Base-by-base conservation (phyloP, 2,797 vertebrate species). In the Cirrhinus mrigala region DNA sequence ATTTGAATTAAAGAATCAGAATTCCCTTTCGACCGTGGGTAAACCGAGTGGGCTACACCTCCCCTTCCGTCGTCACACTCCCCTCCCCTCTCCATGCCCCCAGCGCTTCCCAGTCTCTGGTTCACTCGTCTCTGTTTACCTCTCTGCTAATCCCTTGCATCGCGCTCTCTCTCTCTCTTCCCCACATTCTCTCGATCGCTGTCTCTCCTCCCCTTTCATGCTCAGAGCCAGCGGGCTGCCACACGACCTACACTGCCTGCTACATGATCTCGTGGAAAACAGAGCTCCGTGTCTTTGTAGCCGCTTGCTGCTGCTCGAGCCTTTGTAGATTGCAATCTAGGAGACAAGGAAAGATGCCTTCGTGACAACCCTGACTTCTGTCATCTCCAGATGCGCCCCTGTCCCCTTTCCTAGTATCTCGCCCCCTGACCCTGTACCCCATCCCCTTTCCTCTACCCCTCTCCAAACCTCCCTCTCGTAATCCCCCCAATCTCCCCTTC, bases 241-340 rank as follows among this genome's bases (percentile, higher is more conserved):
- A 91, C 95, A 94, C 93, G 94, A 96, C 95, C 95, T 94, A 92
- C 89, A 87, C 91, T 88, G 94, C 93, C 91, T 93, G 92, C 94
- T 96, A 95, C 92, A 92, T 94, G 96, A 96, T 96, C 94, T 95
- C 90, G 90, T 91, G 94, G 94, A 94, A 90, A 93, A 93, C 91
- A 89, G 64, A 78, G 71, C 84, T 88, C 52, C 12, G 78, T 84
- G 77, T 90, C 88, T 89, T 88, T 87, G 84, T 88, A 73, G 68
- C 84, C 75, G 40, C 86, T 89, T 79, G 69, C 74, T 69, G 74
- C 88, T 89, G 90, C 90, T 88, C 58, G 58, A 88, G 71, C 88
- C 75, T 82, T 88, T 89, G 84, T 88, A 69, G 81, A 82, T 86
- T 86, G 40, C 58, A 66, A 89, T 88, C 90, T 75, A 83, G 80